phyloP scores from a whole-genome alignment of 2,113 vertebrate genomes.

The Salvelinus sp. region DNA sequence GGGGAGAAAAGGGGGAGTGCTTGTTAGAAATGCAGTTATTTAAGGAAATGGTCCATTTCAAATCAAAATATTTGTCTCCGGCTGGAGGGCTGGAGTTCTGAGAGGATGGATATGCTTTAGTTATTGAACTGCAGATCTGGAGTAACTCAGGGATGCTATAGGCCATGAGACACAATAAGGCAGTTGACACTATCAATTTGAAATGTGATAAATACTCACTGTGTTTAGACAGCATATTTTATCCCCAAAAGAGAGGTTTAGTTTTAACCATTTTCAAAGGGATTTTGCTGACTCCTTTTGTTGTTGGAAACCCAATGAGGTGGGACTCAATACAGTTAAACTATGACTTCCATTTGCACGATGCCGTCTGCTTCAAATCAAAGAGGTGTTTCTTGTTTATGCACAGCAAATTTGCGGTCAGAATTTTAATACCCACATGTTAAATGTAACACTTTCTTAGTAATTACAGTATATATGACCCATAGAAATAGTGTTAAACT shows the following conservation, averaged over 20 bases:
- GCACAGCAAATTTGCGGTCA: neutral
- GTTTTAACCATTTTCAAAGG: conserved; percentile 38
- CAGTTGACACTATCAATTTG: conserved; percentile 69
- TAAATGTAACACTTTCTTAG: no score
- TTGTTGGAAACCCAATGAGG: no score
- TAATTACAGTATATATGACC: no score
- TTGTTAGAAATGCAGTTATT: conserved; percentile 80
- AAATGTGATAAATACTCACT: conserved; percentile 62
- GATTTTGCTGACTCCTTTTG: conserved; percentile 49
- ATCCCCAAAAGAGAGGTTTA: conserved; percentile 50
- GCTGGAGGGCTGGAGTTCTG: conserved; percentile 36
- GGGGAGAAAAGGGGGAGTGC: conserved; percentile 42
- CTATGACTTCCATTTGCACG: conserved; percentile 63
- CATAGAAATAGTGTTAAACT: no score
- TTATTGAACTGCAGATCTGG: conserved; percentile 35
- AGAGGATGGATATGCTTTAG: conserved; percentile 30
- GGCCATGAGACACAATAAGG: neutral
- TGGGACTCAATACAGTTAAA: conserved; percentile 62
- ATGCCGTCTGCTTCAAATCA: conserved; percentile 53
- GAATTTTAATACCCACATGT: no score
- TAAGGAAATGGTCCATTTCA: conserved; percentile 78
- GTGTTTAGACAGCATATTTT: conserved; percentile 56
- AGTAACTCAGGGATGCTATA: conserved; percentile 27
- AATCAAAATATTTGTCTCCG: conserved; percentile 76
- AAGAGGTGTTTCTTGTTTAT: conserved; percentile 28